Evolutionary conservation across 1,140 invertebrate genomes (phyloP).

Genomic region (Drosophila baimaii): DNA sequence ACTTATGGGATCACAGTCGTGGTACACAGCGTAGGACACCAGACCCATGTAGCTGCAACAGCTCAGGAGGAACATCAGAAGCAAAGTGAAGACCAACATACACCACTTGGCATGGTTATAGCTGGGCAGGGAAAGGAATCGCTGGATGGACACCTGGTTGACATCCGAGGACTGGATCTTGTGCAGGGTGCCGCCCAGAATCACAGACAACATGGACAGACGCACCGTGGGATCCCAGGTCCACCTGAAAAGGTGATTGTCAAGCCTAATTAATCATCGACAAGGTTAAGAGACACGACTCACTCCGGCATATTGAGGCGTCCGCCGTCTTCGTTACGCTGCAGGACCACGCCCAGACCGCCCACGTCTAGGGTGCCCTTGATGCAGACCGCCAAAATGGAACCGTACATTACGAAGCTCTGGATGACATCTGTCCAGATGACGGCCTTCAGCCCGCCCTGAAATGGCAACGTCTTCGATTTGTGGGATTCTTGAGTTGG

Average conservation of each 20-base stretch:
- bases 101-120: constrained; percentile 76
- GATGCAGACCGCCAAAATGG: constrained; percentile 91
- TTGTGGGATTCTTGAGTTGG: not conserved
- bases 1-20: constrained; percentile 90
- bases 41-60: constrained; percentile 90
- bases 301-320: constrained; percentile 92
- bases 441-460: constrained; percentile 97
- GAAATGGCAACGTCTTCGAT: constrained; percentile 17
- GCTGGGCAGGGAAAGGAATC: constrained; percentile 87
- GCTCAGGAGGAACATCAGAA: constrained; percentile 87
- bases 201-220: constrained; percentile 91
- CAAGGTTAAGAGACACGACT: constrained; percentile 73
- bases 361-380: constrained; percentile 93
- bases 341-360: constrained; percentile 89
- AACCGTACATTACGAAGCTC: constrained; percentile 92
- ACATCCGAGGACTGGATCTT: constrained; percentile 93
- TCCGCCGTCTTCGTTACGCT: constrained; percentile 89
- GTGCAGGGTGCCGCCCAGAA: constrained; percentile 92
- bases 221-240: constrained; percentile 89
- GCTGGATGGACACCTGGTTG: constrained; percentile 94
- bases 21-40: constrained; percentile 91
- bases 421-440: constrained; percentile 97
- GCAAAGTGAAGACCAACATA: constrained; percentile 87
- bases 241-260: constrained; percentile 85
- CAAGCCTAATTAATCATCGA: constrained; percentile 7